Evolutionary conservation across 2,888 invertebrate species (phyloP).

Genomic region (Halocaridina rubra): DNA sequence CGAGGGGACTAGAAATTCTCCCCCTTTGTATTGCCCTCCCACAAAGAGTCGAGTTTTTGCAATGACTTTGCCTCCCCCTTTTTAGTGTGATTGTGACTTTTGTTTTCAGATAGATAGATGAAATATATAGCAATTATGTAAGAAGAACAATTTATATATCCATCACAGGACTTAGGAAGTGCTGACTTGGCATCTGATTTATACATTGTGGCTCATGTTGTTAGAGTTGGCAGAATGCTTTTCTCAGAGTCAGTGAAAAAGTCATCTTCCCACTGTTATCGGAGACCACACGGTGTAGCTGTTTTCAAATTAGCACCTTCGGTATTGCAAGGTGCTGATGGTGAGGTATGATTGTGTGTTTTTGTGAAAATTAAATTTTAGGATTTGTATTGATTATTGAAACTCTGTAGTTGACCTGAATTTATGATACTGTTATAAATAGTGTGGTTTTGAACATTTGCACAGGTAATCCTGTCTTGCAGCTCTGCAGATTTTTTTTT

Average conservation of each 20-base stretch:
- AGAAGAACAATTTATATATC: background rate
- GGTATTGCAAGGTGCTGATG: slow-evolving; percentile 49
- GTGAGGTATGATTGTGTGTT: slow-evolving; percentile 61
- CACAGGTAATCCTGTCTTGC: too few relatives aligned
- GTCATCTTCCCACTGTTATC: slow-evolving; percentile 68
- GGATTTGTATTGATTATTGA: too few relatives aligned
- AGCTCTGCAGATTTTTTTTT: too few relatives aligned
- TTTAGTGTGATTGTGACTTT: too few relatives aligned
- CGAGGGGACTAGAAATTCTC: too few relatives aligned
- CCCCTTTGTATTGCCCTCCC: too few relatives aligned
- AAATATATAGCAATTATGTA: background rate
- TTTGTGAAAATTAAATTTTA: too few relatives aligned
- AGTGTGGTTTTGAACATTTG: too few relatives aligned
- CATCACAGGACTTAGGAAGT: slow-evolving; percentile 80
- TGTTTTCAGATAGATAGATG: too few relatives aligned
- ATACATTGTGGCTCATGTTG: slow-evolving; percentile 89
- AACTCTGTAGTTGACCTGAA: too few relatives aligned
- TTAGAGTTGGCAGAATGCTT: slow-evolving; percentile 88
- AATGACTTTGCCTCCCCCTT: background rate
- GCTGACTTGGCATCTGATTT: slow-evolving; percentile 87
- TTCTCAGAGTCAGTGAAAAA: slow-evolving; percentile 75
- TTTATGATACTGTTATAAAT: too few relatives aligned
- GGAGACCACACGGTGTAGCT: slow-evolving; percentile 84
- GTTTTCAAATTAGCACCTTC: slow-evolving; percentile 75
- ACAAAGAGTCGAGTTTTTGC: too few relatives aligned